Percentiles rank a stretch among this genome's conserved stretches.
Evolutionary conservation across 2,113 vertebrate genomes (phyloP).

Genomic region (Peromyscus polionotus): DNA sequence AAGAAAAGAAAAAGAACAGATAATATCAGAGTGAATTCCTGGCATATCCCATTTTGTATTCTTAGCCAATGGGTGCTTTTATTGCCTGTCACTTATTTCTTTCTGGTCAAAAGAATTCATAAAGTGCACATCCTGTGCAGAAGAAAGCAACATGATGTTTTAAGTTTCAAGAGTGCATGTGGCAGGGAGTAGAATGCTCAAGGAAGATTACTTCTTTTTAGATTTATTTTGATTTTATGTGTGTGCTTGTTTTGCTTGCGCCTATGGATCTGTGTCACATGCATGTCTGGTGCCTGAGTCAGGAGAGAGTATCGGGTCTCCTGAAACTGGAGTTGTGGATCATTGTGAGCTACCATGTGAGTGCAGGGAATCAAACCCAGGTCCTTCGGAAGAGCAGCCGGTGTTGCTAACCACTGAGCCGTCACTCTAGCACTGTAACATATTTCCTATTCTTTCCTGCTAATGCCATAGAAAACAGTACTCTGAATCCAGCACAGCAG

Average conservation of each 20-base stretch:
- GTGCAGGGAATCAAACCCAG: neutral
- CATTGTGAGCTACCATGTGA: neutral
- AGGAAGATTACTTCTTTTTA: neutral
- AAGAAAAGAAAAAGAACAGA: neutral
- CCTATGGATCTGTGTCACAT: neutral
- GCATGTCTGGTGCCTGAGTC: neutral
- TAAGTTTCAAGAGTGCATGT: neutral
- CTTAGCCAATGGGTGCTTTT: neutral
- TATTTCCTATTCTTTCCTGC: neutral
- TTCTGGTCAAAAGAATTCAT: neutral
- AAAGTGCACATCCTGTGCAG: neutral
- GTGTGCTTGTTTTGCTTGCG: neutral
- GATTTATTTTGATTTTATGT: neutral
- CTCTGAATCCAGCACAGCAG: neutral
- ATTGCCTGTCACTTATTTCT: constrained; percentile 30
- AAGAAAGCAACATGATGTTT: constrained; percentile 19
- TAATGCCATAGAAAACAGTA: neutral
- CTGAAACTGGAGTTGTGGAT: neutral
- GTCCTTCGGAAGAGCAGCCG: neutral
- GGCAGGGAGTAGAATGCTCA: neutral
- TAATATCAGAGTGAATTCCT: neutral
- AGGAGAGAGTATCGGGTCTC: neutral
- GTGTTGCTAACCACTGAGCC: neutral
- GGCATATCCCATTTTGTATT: neutral
- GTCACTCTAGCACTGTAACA: neutral